Evolutionary conservation across 2,888 invertebrate genomes (phyloP), one percentile per base, ranked within the genome.

Genomic region (Empis livida): DNA sequence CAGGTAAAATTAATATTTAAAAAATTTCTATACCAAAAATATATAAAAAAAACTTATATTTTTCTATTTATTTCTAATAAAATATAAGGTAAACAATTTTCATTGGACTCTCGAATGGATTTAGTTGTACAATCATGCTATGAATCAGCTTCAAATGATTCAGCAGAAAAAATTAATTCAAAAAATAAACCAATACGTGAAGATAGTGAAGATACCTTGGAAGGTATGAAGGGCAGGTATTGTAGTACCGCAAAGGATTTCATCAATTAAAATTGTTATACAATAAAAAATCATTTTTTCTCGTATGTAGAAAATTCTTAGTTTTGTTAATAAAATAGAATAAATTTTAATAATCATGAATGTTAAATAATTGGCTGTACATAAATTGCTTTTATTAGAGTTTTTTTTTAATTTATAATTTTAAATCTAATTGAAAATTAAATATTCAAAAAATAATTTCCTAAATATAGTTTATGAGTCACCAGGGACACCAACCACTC

Each of bases 21-120:
- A 20, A 20, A 20, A 20, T 20, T 20, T 20, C 4, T n/a, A n/a
- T n/a, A n/a, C n/a, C n/a, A n/a, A n/a, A n/a, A n/a, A n/a, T n/a
- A n/a, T n/a, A n/a, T n/a, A n/a, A n/a, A n/a, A n/a, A n/a, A n/a
- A n/a, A n/a, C n/a, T n/a, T n/a, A n/a, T n/a, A n/a, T n/a, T n/a
- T n/a, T n/a, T n/a, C n/a, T 6, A 39, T 39, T 11, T 23, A n/a
- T 8, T 16, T 42, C 14, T 39, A 20, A 13, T 23, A 41, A 43
- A 14, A 40, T 20, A 14, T 11, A 41, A 61, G 61, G 62, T 30
- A 91, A 90, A 68, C 91, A 90, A 68, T 90, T 86, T 66, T 92
- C 91, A 0, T 71, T 93, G 56, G 93, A 93, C 70, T 92, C 92
- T 0, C 82, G 88, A 60, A 82, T 92, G 79, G 92, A 92, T 63